Base-by-base conservation (phyloP, 2,888 invertebrate species). In the Tricholauxania praeusta region DNA sequence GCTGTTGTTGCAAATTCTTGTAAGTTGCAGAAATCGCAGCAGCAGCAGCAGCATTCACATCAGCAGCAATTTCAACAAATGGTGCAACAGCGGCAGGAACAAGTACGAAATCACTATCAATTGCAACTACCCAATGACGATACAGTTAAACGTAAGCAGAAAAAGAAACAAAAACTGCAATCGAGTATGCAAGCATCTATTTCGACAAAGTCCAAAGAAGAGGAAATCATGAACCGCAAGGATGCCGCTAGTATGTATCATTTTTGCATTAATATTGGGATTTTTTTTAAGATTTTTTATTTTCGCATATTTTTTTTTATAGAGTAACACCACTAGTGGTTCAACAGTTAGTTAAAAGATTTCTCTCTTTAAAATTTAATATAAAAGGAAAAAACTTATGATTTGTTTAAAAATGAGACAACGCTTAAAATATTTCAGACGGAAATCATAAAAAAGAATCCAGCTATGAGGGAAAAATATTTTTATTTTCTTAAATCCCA, bases 201-300 rank as follows among this genome's bases (percentile, higher is more conserved):
- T 32, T 51, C 73, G 47, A 52, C 70, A 48, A 53, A 32, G 52
- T 47, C 5, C 52, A 63, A 28, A 17, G 55, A 79, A 1, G 82
- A 82, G 65, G 82, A 81, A n/a, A 78, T 77, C 53, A 75, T 76
- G 17, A 77, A 80, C 8, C 82, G 79, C 67, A 79, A 78, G 7
- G 81, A 77, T 69, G 81, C 81, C 75, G 81, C 78, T 76, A 80
- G 82, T 84, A 55, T 78, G 81, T 80, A 1, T 60, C 68, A 65
- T 70, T 72, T 62, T 59, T 68, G 28, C 73, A 71, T 73, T 65
- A 73, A 70, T 6, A 3, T 48, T 19, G 15, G 28, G 28, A 28
- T 28, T 28, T 22, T n/a, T 22, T 28, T 28, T 3, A 28, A 28
- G 28, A 28, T 28, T 4, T 28, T 28, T 28, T 28, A 28, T 28